These are phyloP conservation scores for Lycia hirtaria DNA, from an alignment of 2,888 invertebrate species.

Conservation along the genomic window DNA sequence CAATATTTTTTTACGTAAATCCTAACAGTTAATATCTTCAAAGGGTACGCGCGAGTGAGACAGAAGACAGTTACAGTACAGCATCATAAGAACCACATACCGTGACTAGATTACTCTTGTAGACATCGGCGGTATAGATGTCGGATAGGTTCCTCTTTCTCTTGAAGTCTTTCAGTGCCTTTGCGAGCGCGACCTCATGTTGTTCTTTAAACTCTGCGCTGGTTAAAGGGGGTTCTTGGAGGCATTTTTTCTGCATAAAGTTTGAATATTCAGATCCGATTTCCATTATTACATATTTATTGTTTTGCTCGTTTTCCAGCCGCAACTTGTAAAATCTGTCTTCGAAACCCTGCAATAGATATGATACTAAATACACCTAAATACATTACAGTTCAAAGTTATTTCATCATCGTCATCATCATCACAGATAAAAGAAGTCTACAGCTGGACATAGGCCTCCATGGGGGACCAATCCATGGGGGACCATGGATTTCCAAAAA, in stretches of 20 bases:
- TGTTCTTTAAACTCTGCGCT: conserved; percentile 21
- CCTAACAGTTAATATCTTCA: background rate
- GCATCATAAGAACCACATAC: conserved; percentile 17
- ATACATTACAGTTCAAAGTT: no score
- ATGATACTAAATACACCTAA: no score
- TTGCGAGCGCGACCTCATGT: conserved; percentile 20
- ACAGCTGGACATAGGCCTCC: no score
- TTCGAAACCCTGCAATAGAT: conserved; percentile 28
- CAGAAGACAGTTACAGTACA: no score
- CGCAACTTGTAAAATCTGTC: conserved; percentile 7
- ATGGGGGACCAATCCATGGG: no score
- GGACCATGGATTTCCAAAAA: no score
- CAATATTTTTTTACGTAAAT: no score
- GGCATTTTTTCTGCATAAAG: conserved; percentile 23
- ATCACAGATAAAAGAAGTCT: no score
- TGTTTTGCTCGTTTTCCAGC: conserved; percentile 30
- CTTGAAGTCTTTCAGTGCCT: conserved; percentile 25
- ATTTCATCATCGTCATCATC: no score
- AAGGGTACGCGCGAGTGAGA: no score
- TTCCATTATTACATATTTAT: conserved; percentile 21
- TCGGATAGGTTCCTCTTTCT: conserved; percentile 18
- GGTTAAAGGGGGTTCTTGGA: conserved; percentile 19
- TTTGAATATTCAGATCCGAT: conserved; percentile 18
- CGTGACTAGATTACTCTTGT: conserved; percentile 17
- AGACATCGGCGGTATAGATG: conserved; percentile 27